Evolutionary conservation across 2,797 vertebrate species (phyloP).

Genomic region (Aphelocoma californica): DNA sequence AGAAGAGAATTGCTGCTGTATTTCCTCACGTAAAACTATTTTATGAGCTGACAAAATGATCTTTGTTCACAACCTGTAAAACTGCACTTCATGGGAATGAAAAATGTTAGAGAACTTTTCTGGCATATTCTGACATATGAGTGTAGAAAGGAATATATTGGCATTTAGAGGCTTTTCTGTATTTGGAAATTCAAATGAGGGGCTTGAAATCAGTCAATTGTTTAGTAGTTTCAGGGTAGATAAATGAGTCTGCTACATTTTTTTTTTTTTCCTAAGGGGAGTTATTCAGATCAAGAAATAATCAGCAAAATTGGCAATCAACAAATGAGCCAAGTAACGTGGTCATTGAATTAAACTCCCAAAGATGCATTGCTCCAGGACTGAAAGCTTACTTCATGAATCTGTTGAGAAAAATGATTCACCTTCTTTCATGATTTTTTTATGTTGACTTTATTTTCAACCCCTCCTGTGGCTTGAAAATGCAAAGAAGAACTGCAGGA

Average conservation of each 20-base stretch:
- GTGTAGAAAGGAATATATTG: not conserved
- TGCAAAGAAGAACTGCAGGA: not conserved
- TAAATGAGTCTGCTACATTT: not conserved
- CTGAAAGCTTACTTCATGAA: not conserved
- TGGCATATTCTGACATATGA: constrained; percentile 1
- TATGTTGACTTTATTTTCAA: not conserved
- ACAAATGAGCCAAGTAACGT: not conserved
- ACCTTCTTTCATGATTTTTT: not conserved
- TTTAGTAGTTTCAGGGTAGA: not conserved
- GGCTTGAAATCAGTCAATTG: not conserved
- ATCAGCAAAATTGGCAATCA: not conserved
- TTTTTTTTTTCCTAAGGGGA: not conserved
- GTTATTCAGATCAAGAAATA: constrained; percentile 10
- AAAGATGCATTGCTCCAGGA: not conserved
- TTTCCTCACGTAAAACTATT: constrained; percentile 23
- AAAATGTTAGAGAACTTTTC: constrained; percentile 8
- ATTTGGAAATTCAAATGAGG: constrained; percentile 34
- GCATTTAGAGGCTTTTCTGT: not conserved
- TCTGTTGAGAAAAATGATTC: not conserved
- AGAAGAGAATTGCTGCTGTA: not conserved
- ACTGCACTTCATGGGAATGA: not conserved
- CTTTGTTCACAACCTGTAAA: constrained; percentile 29
- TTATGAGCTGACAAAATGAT: constrained; percentile 24
- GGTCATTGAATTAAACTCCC: not conserved
- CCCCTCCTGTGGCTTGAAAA: not conserved